A percentile compares a stretch with the other conserved stretches of the same genome.
Conservation (phyloP, 2,797 vertebrate genomes). For the Hozukius guyotensis region DNA sequence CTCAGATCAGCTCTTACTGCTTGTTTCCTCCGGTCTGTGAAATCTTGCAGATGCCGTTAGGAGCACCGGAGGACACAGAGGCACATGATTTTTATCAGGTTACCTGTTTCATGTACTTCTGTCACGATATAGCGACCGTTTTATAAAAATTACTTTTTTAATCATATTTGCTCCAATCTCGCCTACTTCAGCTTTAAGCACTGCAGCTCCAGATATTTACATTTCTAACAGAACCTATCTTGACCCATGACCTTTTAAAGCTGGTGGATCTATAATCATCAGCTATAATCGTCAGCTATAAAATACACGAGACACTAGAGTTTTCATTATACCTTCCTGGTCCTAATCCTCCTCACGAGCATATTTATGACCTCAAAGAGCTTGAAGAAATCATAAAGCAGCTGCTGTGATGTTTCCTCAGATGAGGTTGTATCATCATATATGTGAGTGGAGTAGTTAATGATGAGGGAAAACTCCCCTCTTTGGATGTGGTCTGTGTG, state of each 20-base stretch:
- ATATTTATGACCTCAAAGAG: neutral
- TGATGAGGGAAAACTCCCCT: conserved; percentile 1
- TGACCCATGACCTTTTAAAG: neutral
- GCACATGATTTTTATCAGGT: no score
- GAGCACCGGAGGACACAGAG: no score
- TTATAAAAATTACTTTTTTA: no score
- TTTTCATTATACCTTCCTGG: neutral
- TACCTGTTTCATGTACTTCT: no score
- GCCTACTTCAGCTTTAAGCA: neutral
- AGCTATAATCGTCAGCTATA: neutral
- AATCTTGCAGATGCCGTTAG: no score
- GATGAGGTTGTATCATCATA: neutral
- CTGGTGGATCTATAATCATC: neutral
- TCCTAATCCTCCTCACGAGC: neutral
- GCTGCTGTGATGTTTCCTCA: neutral
- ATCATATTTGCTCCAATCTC: no score
- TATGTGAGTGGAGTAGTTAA: conserved; percentile 1
- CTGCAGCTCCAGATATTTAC: neutral
- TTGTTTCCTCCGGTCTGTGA: no score
- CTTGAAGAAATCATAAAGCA: neutral
- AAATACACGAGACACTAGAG: neutral
- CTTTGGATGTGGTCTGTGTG: neutral
- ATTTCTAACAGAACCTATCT: neutral
- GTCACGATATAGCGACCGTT: no score
- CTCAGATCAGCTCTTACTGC: no score